phyloP scores from a whole-genome alignment of 2,888 invertebrate genomes.

The Drosophila austrosaltans region DNA sequence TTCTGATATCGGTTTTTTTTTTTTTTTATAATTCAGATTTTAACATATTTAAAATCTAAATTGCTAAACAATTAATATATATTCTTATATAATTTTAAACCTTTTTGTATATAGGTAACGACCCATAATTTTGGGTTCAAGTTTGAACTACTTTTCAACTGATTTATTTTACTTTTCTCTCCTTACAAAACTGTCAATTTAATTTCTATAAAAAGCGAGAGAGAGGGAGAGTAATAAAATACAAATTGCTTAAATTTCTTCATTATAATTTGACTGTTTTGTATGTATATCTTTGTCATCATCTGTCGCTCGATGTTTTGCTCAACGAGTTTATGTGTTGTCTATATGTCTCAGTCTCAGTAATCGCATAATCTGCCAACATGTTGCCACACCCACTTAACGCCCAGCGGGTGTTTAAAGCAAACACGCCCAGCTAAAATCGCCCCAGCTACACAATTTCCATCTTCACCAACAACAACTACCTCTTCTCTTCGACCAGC shows the following conservation, averaged over 20 bases:
- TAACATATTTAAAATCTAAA: too few species aligned
- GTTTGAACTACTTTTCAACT: too few species aligned
- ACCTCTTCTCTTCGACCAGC: background rate
- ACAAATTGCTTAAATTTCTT: conserved; percentile 12
- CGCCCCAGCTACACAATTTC: too few species aligned
- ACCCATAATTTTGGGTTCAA: too few species aligned
- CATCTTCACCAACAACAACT: conserved; percentile 1
- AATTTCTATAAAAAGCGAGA: background rate
- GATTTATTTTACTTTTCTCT: background rate
- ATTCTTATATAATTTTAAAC: too few species aligned
- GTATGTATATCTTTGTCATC: conserved; percentile 34
- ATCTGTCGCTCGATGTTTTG: conserved; percentile 40
- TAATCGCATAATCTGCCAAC: conserved; percentile 42
- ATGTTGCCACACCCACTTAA: conserved; percentile 40
- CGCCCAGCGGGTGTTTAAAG: conserved; percentile 47
- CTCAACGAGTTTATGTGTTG: conserved; percentile 23
- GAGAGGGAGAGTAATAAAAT: background rate
- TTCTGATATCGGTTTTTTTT: too few species aligned
- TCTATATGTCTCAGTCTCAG: conserved; percentile 37
- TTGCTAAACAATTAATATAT: too few species aligned
- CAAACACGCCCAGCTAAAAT: conserved; percentile 35
- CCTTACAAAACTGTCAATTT: background rate
- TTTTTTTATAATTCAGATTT: too few species aligned
- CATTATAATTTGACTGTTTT: conserved; percentile 22
- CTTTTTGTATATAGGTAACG: too few species aligned